Percentiles rank a stretch among this genome's conserved stretches.
Conservation (phyloP, 2,113 vertebrate species). For the Stigmatopora argus region DNA sequence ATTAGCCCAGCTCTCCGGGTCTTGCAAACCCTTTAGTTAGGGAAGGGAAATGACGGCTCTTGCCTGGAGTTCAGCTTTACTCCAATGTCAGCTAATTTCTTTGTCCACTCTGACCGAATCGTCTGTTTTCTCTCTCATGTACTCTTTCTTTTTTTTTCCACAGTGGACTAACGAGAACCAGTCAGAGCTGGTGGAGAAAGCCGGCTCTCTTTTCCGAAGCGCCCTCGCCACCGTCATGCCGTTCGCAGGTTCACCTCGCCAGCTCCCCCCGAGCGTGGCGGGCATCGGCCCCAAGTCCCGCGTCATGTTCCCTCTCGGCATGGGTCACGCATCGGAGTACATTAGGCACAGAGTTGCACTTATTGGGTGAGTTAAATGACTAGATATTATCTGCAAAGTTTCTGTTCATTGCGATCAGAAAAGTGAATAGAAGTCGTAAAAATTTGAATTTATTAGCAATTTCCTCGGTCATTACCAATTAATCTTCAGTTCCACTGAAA, state of each 20-base stretch:
- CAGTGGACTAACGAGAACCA: slow-evolving; percentile 96
- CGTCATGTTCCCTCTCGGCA: slow-evolving; percentile 84
- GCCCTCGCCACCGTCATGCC: slow-evolving; percentile 79
- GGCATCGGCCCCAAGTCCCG: slow-evolving; percentile 78
- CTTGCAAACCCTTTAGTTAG: slow-evolving; percentile 61
- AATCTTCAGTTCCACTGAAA: too few relatives aligned
- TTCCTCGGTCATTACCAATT: too few relatives aligned
- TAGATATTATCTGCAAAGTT: too few relatives aligned
- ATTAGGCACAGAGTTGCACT: slow-evolving; percentile 84
- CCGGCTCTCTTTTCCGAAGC: slow-evolving; percentile 77
- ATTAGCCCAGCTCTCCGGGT: slow-evolving; percentile 51
- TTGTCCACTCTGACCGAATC: slow-evolving; percentile 45
- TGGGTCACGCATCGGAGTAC: slow-evolving; percentile 90
- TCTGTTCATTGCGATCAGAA: not conserved
- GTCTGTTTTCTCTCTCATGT: slow-evolving; percentile 44
- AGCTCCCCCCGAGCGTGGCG: slow-evolving; percentile 90
- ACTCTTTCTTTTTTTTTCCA: slow-evolving; percentile 15
- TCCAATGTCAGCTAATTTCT: slow-evolving; percentile 56
- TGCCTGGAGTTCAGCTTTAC: slow-evolving; percentile 53
- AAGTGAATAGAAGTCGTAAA: not conserved
- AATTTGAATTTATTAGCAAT: not conserved
- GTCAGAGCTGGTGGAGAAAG: slow-evolving; percentile 83
- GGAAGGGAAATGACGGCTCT: slow-evolving; percentile 36
- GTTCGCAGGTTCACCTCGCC: slow-evolving; percentile 78
- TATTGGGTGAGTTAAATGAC: slow-evolving; percentile 77